phyloP scores from a whole-genome alignment of 2,797 vertebrate species.

The Crocidura indochinensis region DNA sequence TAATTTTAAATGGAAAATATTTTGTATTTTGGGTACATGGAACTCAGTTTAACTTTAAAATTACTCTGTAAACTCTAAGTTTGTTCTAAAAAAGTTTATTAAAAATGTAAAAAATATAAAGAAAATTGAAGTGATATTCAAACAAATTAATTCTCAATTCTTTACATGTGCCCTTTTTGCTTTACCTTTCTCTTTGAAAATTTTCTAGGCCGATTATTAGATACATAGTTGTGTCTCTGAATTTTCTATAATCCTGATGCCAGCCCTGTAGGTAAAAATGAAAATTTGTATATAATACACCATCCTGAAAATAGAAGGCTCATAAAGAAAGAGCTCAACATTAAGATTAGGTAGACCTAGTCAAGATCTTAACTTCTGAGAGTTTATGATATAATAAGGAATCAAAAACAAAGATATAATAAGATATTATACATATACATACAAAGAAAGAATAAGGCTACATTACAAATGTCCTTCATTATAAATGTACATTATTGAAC shows the following conservation, averaged over 20 bases:
- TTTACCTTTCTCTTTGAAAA: slow-evolving; percentile 97
- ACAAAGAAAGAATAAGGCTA: neutral
- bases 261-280: slow-evolving; percentile 92
- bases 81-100: slow-evolving; percentile 26
- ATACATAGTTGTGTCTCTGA: slow-evolving; percentile 96
- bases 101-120: slow-evolving; percentile 24
- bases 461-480: neutral
- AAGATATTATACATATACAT: neutral
- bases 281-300: slow-evolving; percentile 7
- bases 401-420: slow-evolving; percentile 37
- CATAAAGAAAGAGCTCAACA: slow-evolving; percentile 36
- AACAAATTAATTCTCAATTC: slow-evolving; percentile 16
- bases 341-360: slow-evolving; percentile 42
- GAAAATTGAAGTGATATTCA: neutral
- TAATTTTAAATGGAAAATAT: slow-evolving; percentile 55
- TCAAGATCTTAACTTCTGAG: slow-evolving; percentile 29
- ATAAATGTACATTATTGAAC: slow-evolving; percentile 42
- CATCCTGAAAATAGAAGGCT: neutral
- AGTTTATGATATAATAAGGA: slow-evolving; percentile 21
- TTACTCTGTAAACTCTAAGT: slow-evolving; percentile 46
- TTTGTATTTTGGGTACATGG: neutral
- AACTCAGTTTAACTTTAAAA: neutral
- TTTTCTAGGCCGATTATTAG: slow-evolving; percentile 97
- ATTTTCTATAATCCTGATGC: slow-evolving; percentile 97
- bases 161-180: neutral